Conservation (phyloP, 1,140 invertebrate species). For the Lethrus apterus region DNA sequence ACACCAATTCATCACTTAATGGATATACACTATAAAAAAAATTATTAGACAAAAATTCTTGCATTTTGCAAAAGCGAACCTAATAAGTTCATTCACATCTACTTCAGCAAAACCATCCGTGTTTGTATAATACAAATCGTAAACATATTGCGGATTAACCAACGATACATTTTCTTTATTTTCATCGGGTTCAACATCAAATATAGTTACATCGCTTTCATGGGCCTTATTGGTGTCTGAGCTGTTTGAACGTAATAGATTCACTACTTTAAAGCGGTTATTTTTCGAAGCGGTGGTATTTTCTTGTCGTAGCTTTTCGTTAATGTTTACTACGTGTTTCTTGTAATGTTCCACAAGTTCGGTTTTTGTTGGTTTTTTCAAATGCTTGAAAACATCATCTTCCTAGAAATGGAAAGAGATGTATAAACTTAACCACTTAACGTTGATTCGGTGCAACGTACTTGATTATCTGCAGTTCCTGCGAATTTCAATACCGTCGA, state of each 20-base stretch:
- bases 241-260: conserved; percentile 33
- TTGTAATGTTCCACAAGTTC: conserved; percentile 40
- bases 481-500: conserved; percentile 48
- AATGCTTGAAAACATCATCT: conserved; percentile 38
- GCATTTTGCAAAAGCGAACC: too few relatives aligned
- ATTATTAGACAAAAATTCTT: too few relatives aligned
- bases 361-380: conserved; percentile 36
- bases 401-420: conserved; percentile 33
- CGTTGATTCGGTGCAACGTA: conserved; percentile 22
- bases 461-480: conserved; percentile 45
- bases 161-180: conserved; percentile 27
- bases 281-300: conserved; percentile 39
- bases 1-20: conserved; percentile 42
- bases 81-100: too few relatives aligned
- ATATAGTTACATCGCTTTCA: conserved; percentile 31
- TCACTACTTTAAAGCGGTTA: conserved; percentile 46
- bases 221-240: conserved; percentile 12
- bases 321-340: conserved; percentile 41
- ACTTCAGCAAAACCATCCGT: conserved; percentile 47
- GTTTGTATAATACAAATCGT: conserved; percentile 48
- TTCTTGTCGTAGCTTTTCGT: conserved; percentile 43
- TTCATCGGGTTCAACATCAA: conserved; percentile 38
- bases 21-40: conserved; percentile 44
- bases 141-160: conserved; percentile 42
- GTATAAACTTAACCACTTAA: background rate